Conservation (phyloP, 2,797 vertebrate species). For the Valencia hispanica region DNA sequence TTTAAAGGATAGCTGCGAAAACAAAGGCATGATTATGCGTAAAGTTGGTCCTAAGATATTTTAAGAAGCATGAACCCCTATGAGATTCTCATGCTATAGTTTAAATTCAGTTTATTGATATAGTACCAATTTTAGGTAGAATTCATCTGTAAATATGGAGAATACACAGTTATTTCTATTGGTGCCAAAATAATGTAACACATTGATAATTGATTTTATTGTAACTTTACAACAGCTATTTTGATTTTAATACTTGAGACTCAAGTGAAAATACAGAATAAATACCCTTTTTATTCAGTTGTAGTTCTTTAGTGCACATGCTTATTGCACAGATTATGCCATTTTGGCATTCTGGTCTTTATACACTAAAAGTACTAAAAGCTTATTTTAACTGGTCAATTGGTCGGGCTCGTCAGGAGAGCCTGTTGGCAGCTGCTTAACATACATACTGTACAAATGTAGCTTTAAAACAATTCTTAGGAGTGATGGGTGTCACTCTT, state of each 20-base stretch:
- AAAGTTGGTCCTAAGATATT: slow-evolving; percentile 57
- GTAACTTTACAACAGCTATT: background rate
- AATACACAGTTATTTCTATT: background rate
- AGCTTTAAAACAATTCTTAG: background rate
- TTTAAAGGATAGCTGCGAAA: slow-evolving; percentile 63
- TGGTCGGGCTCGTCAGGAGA: background rate
- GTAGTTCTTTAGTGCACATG: background rate
- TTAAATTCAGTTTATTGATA: background rate
- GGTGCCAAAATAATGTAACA: background rate
- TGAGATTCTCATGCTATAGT: background rate
- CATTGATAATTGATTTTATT: background rate
- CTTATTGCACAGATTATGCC: background rate
- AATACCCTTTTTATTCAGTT: background rate
- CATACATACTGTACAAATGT: background rate
- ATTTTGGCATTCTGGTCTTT: background rate
- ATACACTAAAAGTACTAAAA: background rate
- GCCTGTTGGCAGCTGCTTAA: background rate
- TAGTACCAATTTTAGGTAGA: background rate
- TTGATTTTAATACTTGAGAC: background rate
- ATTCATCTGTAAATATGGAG: background rate
- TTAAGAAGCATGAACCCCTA: slow-evolving; percentile 8
- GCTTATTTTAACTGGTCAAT: background rate
- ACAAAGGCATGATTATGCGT: slow-evolving; percentile 42
- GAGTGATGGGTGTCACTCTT: background rate
- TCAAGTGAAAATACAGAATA: background rate